Evolutionary conservation across 1,140 invertebrate genomes (phyloP).

Genomic region (Eurosta solidaginis): DNA sequence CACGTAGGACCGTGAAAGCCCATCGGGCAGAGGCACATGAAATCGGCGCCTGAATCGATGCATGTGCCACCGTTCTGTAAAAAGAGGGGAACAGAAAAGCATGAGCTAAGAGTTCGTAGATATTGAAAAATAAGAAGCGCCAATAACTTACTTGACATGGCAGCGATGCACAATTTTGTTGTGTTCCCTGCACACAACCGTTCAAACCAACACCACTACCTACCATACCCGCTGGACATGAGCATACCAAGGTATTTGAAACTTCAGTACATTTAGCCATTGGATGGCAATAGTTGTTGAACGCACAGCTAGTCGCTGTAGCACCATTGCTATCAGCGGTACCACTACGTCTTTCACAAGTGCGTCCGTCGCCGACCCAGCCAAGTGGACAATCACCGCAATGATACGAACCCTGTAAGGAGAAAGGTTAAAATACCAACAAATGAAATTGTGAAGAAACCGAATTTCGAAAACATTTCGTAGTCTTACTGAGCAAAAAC

Average conservation of each 20-base stretch:
- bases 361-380: constrained; percentile 82
- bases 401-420: constrained; percentile 72
- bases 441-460: too few species aligned
- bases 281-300: constrained; percentile 69
- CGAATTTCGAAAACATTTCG: too few species aligned
- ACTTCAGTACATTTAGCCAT: constrained; percentile 78
- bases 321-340: not conserved
- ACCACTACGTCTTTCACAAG: constrained; percentile 37
- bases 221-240: constrained; percentile 77
- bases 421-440: not conserved
- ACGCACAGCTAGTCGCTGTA: constrained; percentile 38
- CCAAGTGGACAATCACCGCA: constrained; percentile 89
- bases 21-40: constrained; percentile 67
- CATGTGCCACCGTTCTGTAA: constrained; percentile 76
- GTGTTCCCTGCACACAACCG: constrained; percentile 69
- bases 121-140: not conserved
- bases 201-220: constrained; percentile 80
- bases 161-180: constrained; percentile 40
- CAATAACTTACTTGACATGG: constrained; percentile 46
- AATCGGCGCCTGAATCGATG: constrained; percentile 54
- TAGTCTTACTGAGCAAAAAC: too few species aligned
- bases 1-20: constrained; percentile 61
- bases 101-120: too few species aligned
- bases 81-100: not conserved
- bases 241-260: constrained; percentile 68